Conservation (phyloP, 2,113 vertebrate genomes). For the Nestor notabilis region DNA sequence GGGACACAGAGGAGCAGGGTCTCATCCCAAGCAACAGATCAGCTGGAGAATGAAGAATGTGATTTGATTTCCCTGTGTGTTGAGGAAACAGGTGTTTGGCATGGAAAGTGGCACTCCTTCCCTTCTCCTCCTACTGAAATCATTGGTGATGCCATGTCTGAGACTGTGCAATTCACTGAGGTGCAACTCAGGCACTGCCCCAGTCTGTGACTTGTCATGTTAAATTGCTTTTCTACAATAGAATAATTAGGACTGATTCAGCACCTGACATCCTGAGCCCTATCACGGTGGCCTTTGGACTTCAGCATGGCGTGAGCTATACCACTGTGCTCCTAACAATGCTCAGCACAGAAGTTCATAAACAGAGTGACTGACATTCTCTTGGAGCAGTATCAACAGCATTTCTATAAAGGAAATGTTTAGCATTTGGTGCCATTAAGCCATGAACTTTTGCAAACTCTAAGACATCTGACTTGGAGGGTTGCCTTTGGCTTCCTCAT, state of each 20-base stretch:
- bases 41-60: background rate
- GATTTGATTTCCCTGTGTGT: background rate
- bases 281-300: background rate
- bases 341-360: background rate
- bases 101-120: background rate
- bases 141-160: background rate
- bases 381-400: background rate
- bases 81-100: background rate
- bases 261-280: background rate
- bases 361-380: background rate
- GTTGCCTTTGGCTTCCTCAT: background rate
- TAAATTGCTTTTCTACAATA: background rate
- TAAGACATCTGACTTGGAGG: background rate
- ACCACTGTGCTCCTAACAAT: background rate
- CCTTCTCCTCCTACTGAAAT: background rate
- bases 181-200: background rate
- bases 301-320: background rate
- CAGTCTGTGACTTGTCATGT: background rate
- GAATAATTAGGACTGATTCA: slow-evolving; percentile 23
- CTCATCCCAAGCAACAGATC: background rate
- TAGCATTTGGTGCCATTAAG: background rate
- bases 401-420: background rate
- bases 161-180: background rate
- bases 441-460: background rate
- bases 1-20: background rate